Base-by-base conservation (phyloP, 2,888 invertebrate genomes). In the Aquatica leii region DNA sequence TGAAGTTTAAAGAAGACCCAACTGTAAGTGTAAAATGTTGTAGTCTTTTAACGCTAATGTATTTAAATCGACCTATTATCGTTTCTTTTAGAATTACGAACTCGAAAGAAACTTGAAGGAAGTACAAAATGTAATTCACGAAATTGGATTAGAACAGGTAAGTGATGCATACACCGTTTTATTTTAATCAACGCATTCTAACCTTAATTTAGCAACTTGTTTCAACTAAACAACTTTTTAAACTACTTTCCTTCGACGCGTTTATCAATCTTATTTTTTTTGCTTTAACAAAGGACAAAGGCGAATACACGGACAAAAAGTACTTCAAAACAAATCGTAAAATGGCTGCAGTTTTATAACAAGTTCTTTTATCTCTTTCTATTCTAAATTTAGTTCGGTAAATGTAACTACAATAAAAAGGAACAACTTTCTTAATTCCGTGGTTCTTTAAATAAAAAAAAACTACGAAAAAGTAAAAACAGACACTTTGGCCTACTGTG, bases 91-190 rank as follows among this genome's bases (percentile, higher is more conserved):
- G 81, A 76, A 77, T 69, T 70, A 72, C 37, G 76, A 79, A 57
- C 58, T 81, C 18, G 77, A 78, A 68, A 74, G 75, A 50, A 74
- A 77, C 68, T 74, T 81, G 51, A 71, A 74, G 59, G 73, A 76
- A 60, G 76, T 78, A n/a, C 79, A 81, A 67, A 76, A 78, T 63
- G 74, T 78, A 54, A 81, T 82, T 51, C 72, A 81, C 53, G 69
- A 72, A 49, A 74, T 80, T 49, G 82, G 81, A 41, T 69, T 80
- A 54, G 78, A 78, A 69, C 82, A 82, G 78, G 81, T 81, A 75
- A 71, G 68, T 35, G 41, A 5, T 49, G 48, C 12, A 31, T 20
- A 18, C 11, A 40, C 6, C 17, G 11, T 11, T 43, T 15, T 43
- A 37, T 37, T 59, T 56, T 48, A 8, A 11, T 46, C 48, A 46